Evolutionary conservation across 2,797 vertebrate species (phyloP).

Genomic region (Bufotes viridis): DNA sequence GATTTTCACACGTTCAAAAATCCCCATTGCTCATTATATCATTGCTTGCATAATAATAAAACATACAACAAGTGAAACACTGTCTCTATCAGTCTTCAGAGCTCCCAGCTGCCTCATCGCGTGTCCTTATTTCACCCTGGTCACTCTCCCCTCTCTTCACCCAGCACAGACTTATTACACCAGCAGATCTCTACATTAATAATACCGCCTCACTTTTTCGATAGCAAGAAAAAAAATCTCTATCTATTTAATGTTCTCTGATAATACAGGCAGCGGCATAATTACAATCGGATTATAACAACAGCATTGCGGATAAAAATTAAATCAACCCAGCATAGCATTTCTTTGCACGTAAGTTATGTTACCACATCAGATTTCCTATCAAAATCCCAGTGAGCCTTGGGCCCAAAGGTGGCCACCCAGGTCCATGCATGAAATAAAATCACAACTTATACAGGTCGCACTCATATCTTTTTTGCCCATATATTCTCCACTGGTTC

Average conservation of each 20-base stretch:
- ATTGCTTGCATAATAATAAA: background rate
- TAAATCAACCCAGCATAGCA: background rate
- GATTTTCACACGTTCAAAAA: background rate
- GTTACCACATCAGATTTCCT: background rate
- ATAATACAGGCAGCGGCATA: background rate
- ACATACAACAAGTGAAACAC: background rate
- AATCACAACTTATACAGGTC: too few relatives aligned
- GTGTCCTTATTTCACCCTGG: slow-evolving; percentile 31
- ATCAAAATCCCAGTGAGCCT: background rate
- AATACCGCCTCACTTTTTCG: background rate
- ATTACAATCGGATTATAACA: background rate
- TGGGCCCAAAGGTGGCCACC: background rate
- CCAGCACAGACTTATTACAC: slow-evolving; percentile 9
- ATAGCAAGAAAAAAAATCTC: background rate
- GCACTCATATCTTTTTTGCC: background rate
- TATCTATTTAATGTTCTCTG: background rate
- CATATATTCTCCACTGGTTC: background rate
- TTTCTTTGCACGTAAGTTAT: background rate
- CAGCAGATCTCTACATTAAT: background rate
- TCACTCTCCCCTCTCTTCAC: slow-evolving; percentile 21
- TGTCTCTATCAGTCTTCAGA: slow-evolving; percentile 19
- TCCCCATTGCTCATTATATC: background rate
- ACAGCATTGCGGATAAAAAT: background rate
- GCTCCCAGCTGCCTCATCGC: slow-evolving; percentile 20
- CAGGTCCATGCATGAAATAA: too few relatives aligned